Base-by-base conservation (phyloP, 2,113 vertebrate species). In the Smithornis capensis region DNA sequence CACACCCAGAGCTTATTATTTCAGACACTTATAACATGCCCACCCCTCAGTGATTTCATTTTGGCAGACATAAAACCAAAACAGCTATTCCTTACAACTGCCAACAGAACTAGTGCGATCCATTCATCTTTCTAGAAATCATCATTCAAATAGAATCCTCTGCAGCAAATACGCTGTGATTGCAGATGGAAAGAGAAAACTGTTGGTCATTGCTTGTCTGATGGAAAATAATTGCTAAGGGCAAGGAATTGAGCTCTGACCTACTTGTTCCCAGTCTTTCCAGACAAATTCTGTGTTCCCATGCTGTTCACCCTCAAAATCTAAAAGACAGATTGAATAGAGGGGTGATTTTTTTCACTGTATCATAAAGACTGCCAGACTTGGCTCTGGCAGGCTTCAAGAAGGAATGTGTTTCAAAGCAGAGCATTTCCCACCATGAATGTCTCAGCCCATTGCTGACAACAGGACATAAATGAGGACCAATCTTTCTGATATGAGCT, bases 1-100 rank as follows among this genome's bases (percentile, higher is more conserved):
- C 85, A 84, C 86, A 95, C 69, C 85, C 81, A 60, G 75, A 93
- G 52, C 52, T 75, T 76, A 78, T 95, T 95, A 68, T 93, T 91
- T 69, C 77, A 91, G 75, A 37, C 53, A 47, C 90, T 87, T 92
- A 8, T 88, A 80, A 91, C 74, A 62, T 68, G 62, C 62, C 81
- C 92, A 91, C 92, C 78, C 89, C 77, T 76, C 49, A 86, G 85
- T 38, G 83, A 92, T 90, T 92, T 90, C 33, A 57, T 82, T 87
- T 40, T 92, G 89, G 91, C 91, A 95, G 84, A 16, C 40, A 57
- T 24, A 24, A 83, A 84, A 71, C 40, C 81, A 62, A 49, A 91
- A 2, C 57, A 93, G 52, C 84, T 59, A 44, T 83, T 95, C 71
- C 59, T 83, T 33, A 40, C 47, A 53, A 3, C 57, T 94, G 88